Conservation (phyloP, 2,888 invertebrate species). For the Zonitis immaculata region DNA sequence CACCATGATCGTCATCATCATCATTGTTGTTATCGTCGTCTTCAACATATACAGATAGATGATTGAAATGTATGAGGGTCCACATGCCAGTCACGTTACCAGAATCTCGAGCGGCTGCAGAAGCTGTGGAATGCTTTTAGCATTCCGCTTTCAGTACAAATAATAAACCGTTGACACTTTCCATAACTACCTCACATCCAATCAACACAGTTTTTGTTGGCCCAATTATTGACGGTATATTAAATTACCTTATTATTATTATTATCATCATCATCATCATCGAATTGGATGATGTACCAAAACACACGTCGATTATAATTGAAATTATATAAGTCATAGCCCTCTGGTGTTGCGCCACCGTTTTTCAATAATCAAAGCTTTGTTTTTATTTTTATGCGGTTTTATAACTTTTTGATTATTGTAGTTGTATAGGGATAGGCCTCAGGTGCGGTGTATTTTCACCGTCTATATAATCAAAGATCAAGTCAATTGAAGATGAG, state of each 20-base stretch:
- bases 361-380: background rate
- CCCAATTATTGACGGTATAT: constrained; percentile 29
- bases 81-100: constrained; percentile 39
- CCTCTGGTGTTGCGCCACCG: constrained; percentile 1
- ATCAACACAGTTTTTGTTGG: constrained; percentile 34
- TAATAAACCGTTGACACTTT: constrained; percentile 46
- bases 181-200: constrained; percentile 37
- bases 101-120: constrained; percentile 37
- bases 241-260: constrained; percentile 15
- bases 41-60: constrained; percentile 21
- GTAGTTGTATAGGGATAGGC: background rate
- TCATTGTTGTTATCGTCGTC: too few relatives aligned
- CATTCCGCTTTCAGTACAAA: constrained; percentile 44
- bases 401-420: background rate
- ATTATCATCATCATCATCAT: background rate
- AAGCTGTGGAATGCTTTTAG: constrained; percentile 45
- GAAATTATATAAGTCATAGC: background rate
- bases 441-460: background rate
- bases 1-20: too few relatives aligned
- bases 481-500: background rate
- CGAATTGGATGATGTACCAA: background rate
- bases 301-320: constrained; percentile 10
- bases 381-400: background rate
- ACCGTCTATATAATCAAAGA: background rate
- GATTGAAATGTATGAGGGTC: constrained; percentile 41